A percentile compares a stretch with the other conserved stretches of the same genome.
phyloP scores from a whole-genome alignment of 2,888 invertebrate genomes.

The Cryptus viduatorius region DNA sequence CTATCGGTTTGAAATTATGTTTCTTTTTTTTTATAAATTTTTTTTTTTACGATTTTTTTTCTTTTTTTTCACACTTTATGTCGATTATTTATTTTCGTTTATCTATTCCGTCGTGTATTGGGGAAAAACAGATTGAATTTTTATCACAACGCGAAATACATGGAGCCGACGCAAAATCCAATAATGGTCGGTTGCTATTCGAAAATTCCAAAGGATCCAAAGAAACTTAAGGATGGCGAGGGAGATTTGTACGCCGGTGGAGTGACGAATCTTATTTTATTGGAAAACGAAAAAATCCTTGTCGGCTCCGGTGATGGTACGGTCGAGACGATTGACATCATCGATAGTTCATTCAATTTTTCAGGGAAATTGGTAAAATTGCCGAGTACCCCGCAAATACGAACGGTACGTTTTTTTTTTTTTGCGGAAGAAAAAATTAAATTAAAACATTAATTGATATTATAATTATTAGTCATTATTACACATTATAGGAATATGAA shows the following conservation, averaged over 20 bases:
- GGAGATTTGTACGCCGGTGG: constrained; percentile 88
- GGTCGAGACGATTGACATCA: constrained; percentile 89
- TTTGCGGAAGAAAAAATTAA: not conserved
- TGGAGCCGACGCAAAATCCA: constrained; percentile 86
- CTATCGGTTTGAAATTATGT: not conserved
- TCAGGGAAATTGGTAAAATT: constrained; percentile 79
- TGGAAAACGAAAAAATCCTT: constrained; percentile 88
- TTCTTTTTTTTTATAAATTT: too few relatives aligned
- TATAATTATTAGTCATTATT: constrained; percentile 10
- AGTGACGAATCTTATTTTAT: constrained; percentile 88
- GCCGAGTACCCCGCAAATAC: constrained; percentile 85
- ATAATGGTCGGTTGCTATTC: constrained; percentile 89
- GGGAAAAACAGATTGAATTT: constrained; percentile 87
- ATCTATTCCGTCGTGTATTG: constrained; percentile 77
- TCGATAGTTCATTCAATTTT: constrained; percentile 61
- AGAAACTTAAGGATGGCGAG: constrained; percentile 86
- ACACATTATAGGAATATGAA: not conserved
- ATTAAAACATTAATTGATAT: not conserved
- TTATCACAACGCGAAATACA: constrained; percentile 86
- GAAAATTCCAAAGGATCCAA: constrained; percentile 87
- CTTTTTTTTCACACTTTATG: not conserved
- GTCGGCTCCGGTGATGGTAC: constrained; percentile 95
- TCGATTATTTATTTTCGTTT: not conserved
- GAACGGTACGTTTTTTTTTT: constrained; percentile 80
- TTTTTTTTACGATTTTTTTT: not conserved